A percentile compares a stretch with the other conserved stretches of the same genome.
phyloP scores from a whole-genome alignment of 2,113 vertebrate species.

The Arvicanthis niloticus region DNA sequence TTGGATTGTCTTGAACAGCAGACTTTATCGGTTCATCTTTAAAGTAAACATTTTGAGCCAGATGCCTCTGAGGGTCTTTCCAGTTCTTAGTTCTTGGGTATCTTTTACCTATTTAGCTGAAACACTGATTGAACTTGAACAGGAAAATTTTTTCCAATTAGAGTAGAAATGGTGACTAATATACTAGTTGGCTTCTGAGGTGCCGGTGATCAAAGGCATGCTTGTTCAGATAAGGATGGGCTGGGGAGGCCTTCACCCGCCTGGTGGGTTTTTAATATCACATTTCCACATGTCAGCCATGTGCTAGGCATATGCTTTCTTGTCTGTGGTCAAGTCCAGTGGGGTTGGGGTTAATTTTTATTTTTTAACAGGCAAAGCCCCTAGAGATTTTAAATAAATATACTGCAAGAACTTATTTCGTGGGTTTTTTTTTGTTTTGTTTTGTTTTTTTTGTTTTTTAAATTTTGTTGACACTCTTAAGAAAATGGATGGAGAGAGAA shows the following conservation, averaged over 20 bases:
- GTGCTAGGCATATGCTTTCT: background rate
- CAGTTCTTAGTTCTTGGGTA: background rate
- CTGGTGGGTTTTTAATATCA: background rate
- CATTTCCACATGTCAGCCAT: background rate
- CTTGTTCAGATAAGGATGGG: background rate
- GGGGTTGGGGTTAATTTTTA: background rate
- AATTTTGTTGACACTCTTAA: background rate
- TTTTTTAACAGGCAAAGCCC: background rate
- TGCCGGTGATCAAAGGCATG: background rate
- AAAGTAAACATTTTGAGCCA: slow-evolving; percentile 43
- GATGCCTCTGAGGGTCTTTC: slow-evolving; percentile 25
- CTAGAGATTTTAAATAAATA: background rate
- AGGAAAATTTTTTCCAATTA: slow-evolving; percentile 59
- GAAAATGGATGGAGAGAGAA: background rate
- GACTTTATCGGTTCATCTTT: slow-evolving; percentile 10
- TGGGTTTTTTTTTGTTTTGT: too few species aligned
- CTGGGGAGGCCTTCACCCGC: background rate
- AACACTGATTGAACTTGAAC: slow-evolving; percentile 42
- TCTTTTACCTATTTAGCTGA: slow-evolving; percentile 34
- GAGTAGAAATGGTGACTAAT: background rate
- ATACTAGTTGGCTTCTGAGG: background rate
- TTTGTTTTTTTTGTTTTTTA: background rate
- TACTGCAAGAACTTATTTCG: background rate
- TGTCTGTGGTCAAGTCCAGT: background rate
- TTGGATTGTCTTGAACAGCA: background rate